Evolutionary conservation across 2,797 vertebrate species (phyloP), one percentile per base, ranked within the genome.

Genomic region (Betta splendens): DNA sequence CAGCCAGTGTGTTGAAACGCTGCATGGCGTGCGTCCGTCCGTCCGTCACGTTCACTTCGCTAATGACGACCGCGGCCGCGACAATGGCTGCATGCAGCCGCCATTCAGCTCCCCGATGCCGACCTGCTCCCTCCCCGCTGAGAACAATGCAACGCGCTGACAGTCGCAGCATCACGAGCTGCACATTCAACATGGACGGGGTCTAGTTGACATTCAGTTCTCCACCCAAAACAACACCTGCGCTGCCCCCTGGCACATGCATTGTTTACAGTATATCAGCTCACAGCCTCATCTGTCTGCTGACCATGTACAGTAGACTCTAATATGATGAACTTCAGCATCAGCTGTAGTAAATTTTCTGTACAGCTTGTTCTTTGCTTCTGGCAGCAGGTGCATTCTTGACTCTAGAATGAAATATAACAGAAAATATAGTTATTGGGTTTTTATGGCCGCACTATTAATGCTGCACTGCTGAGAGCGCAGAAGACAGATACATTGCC

Each of bases 21-120:
- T 37, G 42, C 46, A 1, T 45, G 62, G 9, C 66, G n/a, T n/a
- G n/a, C n/a, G n/a, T n/a, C n/a, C n/a, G n/a, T n/a, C n/a, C n/a
- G n/a, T n/a, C n/a, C n/a, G n/a, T n/a, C n/a, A n/a, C 25, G 75
- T 80, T 55, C 61, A 64, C 75, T 87, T 86, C 85, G 85, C 85
- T 76, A 45, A 62, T 28, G 25, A 49, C 51, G 66, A 83, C 80
- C 60, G 73, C 61, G 53, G 40, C 36, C 8, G 25, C 17, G 46
- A 85, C 83, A 88, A 87, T 68, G 44, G 79, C 51, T 72, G 52
- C 80, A 75, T 31, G 57, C 7, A 36, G 75, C 69, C 47, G 9
- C 65, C 70, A 72, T 65, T 80, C 73, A 76, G 70, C 55, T 12
- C 33, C 49, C 46, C 51, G 58, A 17, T 16, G 46, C 38, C 77